Evolutionary conservation across 2,888 invertebrate species (phyloP).

Genomic region (Darwinula stevensoni): DNA sequence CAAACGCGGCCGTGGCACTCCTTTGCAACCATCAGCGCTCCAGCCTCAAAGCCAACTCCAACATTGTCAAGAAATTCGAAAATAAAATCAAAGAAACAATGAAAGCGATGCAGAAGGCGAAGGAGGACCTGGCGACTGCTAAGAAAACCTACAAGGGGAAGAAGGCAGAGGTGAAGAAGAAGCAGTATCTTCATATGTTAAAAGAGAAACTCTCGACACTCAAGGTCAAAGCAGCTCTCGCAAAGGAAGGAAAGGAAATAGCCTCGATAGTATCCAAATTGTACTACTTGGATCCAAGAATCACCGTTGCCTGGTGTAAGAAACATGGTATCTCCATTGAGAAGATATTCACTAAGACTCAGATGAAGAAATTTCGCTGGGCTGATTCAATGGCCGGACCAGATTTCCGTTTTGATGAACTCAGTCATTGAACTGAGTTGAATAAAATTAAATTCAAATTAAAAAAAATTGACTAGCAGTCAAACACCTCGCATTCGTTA

Average conservation of each 20-base stretch:
- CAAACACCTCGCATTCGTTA: no score
- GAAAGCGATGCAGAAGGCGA: constrained; percentile 51
- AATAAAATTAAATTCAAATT: no score
- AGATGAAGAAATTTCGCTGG: constrained; percentile 97
- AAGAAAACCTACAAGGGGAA: constrained; percentile 41
- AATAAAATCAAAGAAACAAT: constrained; percentile 74
- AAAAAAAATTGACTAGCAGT: no score
- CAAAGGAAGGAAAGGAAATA: constrained; percentile 97
- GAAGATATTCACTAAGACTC: constrained; percentile 97
- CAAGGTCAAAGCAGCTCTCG: constrained; percentile 83
- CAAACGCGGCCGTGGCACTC: constrained; percentile 90
- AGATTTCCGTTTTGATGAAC: constrained; percentile 27
- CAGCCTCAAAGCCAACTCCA: constrained; percentile 82
- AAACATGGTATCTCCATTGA: constrained; percentile 85
- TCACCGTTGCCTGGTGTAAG: constrained; percentile 98
- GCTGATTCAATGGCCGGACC: constrained; percentile 97
- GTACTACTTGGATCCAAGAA: constrained; percentile 96
- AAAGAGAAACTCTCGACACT: constrained; percentile 73
- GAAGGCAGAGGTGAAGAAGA: constrained; percentile 54
- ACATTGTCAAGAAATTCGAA: constrained; percentile 91
- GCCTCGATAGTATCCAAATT: constrained; percentile 93
- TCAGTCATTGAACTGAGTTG: no score
- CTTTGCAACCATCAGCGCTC: constrained; percentile 99
- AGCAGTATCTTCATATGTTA: constrained; percentile 50
- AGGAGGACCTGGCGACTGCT: constrained; percentile 45